Evolutionary conservation across 2,797 vertebrate species (phyloP).

Genomic region (Fundulus diaphanus): DNA sequence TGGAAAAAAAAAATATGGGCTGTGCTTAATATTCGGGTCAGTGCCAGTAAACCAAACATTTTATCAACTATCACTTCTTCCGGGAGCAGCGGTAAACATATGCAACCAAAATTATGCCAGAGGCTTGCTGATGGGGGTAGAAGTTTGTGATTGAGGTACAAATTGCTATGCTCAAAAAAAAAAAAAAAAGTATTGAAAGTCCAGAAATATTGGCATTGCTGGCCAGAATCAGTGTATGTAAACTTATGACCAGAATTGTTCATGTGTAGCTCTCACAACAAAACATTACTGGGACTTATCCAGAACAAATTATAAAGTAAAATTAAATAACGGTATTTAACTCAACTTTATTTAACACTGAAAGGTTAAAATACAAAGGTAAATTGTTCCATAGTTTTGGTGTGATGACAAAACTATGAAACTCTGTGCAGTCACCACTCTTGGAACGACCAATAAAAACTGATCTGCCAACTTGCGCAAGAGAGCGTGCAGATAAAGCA

Average conservation of each 20-base stretch:
- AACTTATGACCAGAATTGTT: not conserved
- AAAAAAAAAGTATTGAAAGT: not conserved
- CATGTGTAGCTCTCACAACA: not conserved
- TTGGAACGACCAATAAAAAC: no score
- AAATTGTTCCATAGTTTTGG: no score
- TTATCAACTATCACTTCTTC: not conserved
- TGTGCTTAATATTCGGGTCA: no score
- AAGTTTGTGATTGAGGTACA: not conserved
- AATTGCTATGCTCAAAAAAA: not conserved
- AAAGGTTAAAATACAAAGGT: no score
- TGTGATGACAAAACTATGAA: no score
- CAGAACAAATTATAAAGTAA: constrained; percentile 9
- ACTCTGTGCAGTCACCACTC: no score
- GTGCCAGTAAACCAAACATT: no score
- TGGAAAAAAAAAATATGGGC: no score
- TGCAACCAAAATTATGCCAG: not conserved
- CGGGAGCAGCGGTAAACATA: not conserved
- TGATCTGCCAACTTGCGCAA: no score
- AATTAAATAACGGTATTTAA: no score
- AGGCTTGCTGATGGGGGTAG: not conserved
- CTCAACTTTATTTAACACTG: no score
- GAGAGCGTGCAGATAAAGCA: no score
- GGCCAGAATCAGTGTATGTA: not conserved
- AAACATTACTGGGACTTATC: not conserved
- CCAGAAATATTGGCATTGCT: not conserved